Percentiles rank a stretch among this genome's conserved stretches.
phyloP scores from a whole-genome alignment of 2,113 vertebrate species.

The Mesoclemmys tuberculata region DNA sequence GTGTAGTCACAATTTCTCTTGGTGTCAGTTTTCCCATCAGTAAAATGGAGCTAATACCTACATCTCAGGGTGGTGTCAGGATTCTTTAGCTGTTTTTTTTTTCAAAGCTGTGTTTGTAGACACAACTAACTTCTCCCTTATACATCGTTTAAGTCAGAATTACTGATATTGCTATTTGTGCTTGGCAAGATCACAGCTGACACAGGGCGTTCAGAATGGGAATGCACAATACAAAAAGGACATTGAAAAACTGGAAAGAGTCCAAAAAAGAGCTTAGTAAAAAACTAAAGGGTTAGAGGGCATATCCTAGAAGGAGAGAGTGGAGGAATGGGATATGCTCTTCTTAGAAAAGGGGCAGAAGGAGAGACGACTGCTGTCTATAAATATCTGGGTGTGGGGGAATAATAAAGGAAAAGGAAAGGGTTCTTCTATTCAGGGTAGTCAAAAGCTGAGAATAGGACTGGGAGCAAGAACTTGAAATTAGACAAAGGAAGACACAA shows the following conservation, averaged over 20 bases:
- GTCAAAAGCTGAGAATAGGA: constrained; percentile 49
- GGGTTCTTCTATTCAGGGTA: constrained; percentile 54
- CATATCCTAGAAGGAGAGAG: constrained; percentile 74
- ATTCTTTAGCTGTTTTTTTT: background rate
- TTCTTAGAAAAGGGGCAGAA: constrained; percentile 52
- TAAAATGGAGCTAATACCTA: background rate
- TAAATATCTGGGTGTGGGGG: constrained; percentile 57
- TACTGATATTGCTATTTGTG: constrained; percentile 5
- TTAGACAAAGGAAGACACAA: constrained; percentile 63
- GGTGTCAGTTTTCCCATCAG: background rate
- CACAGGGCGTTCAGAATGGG: constrained; percentile 19
- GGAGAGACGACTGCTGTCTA: constrained; percentile 64
- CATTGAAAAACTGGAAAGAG: constrained; percentile 64
- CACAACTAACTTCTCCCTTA: no score
- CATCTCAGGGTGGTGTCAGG: background rate
- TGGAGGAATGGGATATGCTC: constrained; percentile 63
- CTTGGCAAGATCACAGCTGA: background rate
- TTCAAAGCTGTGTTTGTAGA: background rate
- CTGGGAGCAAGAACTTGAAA: constrained; percentile 38
- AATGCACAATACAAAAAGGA: constrained; percentile 23
- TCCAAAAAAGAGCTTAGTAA: constrained; percentile 64
- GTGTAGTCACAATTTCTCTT: background rate
- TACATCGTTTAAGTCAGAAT: no score
- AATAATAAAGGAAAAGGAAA: constrained; percentile 57
- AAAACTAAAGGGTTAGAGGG: constrained; percentile 61